phyloP scores from a whole-genome alignment of 2,113 vertebrate genomes.

The Phalacrocorax carbo region DNA sequence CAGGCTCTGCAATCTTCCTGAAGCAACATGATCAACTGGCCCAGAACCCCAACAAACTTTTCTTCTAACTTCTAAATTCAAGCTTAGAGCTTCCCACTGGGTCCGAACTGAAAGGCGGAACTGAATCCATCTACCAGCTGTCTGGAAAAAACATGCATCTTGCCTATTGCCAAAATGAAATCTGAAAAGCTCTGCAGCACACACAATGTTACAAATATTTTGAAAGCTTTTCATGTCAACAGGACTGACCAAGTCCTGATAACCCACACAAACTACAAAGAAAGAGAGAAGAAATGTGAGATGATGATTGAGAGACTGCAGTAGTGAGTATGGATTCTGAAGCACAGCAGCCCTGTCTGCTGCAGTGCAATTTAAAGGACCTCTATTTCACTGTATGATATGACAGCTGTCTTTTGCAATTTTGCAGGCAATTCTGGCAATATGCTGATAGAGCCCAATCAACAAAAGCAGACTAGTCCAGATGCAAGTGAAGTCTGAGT shows the following conservation, averaged over 20 bases:
- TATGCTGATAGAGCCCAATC: neutral
- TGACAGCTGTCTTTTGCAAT: neutral
- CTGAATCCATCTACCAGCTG: neutral
- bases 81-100: neutral
- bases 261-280: neutral
- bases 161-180: neutral
- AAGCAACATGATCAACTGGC: neutral
- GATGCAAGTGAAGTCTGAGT: neutral
- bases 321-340: accelerated
- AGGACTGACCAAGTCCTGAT: neutral
- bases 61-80: neutral
- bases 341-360: neutral
- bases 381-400: neutral
- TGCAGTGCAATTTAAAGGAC: neutral
- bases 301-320: neutral
- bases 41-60: neutral
- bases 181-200: neutral
- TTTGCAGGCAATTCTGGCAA: neutral
- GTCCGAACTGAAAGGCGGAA: neutral
- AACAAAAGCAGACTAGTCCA: neutral
- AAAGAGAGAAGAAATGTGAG: neutral
- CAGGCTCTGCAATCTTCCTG: neutral
- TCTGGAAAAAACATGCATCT: neutral
- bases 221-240: neutral
- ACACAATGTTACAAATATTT: neutral